Base-by-base conservation (phyloP, 2,888 invertebrate genomes). In the Meiosimyza platycephala region DNA sequence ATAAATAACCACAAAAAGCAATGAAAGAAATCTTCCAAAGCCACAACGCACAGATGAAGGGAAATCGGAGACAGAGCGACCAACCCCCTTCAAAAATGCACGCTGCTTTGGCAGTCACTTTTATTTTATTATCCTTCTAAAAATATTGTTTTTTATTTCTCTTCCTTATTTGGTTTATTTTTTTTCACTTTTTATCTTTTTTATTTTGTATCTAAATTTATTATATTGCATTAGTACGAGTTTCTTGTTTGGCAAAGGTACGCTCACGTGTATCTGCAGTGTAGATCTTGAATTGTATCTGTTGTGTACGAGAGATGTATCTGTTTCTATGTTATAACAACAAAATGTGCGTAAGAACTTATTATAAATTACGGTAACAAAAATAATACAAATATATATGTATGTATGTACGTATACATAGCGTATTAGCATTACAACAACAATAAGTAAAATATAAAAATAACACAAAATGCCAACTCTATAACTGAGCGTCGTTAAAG, bases 191-290 rank as follows among this genome's bases (percentile, higher is more conserved):
- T 22, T 18, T 62, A 13, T 51, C 40, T 80, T 81, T 80, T 81
- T 79, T 82, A 83, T 80, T 78, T 80, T 81, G 83, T 83, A 83
- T 80, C 63, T 70, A 80, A 82, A 83, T 82, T 82, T 83, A 82
- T 83, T 82, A 81, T 83, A 83, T 83, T 83, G 83, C 82, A 82
- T 82, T 83, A 83, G 83, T 80, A 75, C 59, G 22, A 16, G 67
- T 55, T 28, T 15, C 55, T 52, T 55, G 40, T 60, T 69, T 55
- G 40, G 48, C 28, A 48, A 67, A 67, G 48, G 50, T 68, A 40
- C 9, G 9, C 9, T 9, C 2, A 40, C 9, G 9, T 40, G 40
- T 40, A 59, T 68, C 59, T 18, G 40, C 6, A 28, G 15, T 16
- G 16, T 13, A 28, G 15, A 22, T 15, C 9, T 13, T 13, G 5